Conservation (phyloP, 1,140 invertebrate species). For the Heterodera carotae region DNA sequence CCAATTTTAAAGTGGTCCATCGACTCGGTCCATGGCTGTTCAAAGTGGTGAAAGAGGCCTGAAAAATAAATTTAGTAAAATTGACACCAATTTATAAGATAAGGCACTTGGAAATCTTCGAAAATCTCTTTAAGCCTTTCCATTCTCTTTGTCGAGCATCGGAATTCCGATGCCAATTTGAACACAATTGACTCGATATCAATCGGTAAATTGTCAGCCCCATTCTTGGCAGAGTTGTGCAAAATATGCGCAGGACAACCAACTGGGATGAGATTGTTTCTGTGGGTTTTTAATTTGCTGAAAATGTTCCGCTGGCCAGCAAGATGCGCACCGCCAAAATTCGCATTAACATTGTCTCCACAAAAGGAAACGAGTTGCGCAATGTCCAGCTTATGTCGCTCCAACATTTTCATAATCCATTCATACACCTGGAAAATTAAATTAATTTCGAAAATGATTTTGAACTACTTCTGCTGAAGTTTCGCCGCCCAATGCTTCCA, state of each 20-base stretch:
- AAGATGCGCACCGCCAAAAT: neutral
- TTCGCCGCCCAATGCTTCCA: neutral
- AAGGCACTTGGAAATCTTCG: neutral
- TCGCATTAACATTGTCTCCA: neutral
- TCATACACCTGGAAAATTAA: neutral
- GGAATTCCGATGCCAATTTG: neutral
- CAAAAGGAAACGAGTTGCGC: neutral
- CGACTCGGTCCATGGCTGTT: neutral
- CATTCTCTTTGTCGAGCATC: neutral
- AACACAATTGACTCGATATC: neutral
- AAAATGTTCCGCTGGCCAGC: neutral
- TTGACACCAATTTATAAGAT: neutral
- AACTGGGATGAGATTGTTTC: neutral
- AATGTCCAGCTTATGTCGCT: neutral
- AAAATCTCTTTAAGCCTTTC: neutral
- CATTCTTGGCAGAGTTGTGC: neutral
- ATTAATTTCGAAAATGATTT: neutral
- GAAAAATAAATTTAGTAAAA: neutral
- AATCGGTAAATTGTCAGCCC: slow-evolving; percentile 1
- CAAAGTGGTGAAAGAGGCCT: neutral
- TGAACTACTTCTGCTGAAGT: neutral
- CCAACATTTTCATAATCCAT: neutral
- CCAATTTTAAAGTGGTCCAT: too few relatives aligned
- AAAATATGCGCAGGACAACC: neutral
- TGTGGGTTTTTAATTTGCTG: neutral